Conservation (phyloP, 2,797 vertebrate genomes). For the Telmatherina bonti region DNA sequence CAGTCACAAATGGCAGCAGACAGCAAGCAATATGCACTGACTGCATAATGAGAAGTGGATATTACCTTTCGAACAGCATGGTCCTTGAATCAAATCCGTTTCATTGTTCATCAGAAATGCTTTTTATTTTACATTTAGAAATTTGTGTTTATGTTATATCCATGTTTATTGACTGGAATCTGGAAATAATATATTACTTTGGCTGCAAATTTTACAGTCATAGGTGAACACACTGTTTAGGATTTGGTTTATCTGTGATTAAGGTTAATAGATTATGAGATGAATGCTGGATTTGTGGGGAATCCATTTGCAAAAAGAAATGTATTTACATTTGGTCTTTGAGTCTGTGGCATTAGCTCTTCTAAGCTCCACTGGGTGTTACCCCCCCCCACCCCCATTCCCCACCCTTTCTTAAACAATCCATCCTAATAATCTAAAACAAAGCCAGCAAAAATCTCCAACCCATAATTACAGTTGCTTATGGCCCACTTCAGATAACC, state of each 20-base stretch:
- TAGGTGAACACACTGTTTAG: conserved; percentile 33
- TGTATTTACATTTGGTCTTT: conserved; percentile 59
- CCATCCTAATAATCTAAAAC: conserved; percentile 3
- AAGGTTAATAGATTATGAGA: conserved; percentile 62
- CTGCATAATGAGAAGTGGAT: conserved; percentile 23
- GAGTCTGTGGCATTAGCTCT: conserved; percentile 16
- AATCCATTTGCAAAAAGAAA: conserved; percentile 59
- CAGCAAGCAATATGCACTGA: conserved; percentile 14
- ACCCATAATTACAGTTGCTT: conserved; percentile 37
- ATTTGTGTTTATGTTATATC: background rate
- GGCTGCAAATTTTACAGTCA: conserved; percentile 29
- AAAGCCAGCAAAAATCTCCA: conserved; percentile 50
- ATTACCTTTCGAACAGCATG: conserved; percentile 1
- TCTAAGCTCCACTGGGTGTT: conserved; percentile 14
- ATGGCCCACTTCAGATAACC: conserved; percentile 69
- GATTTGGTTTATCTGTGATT: conserved; percentile 64
- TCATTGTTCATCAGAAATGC: conserved; percentile 17
- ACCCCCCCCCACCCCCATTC: too few species aligned
- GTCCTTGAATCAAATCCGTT: conserved; percentile 20
- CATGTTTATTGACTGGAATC: conserved; percentile 18
- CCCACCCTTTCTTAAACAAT: conserved; percentile 23
- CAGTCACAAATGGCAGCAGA: conserved; percentile 52
- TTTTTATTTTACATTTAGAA: conserved; percentile 3
- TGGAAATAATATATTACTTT: conserved; percentile 24
- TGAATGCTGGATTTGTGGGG: conserved; percentile 57